Base-by-base conservation (phyloP, 64 coral and sea anemone species). In the Porites australiensis region DNA sequence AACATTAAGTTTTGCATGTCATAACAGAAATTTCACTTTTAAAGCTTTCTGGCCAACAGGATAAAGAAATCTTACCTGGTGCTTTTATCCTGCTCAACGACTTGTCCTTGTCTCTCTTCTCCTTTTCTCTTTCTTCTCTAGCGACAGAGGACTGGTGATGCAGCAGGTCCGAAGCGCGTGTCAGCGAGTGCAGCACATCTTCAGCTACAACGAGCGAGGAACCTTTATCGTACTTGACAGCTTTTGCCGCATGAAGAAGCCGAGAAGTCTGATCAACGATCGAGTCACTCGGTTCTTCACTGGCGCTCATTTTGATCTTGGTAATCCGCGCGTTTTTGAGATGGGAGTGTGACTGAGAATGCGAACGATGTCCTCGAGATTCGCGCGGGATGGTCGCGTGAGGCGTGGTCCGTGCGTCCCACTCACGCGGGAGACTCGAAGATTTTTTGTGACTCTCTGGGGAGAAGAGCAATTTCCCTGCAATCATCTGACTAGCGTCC, bases 101-200 rank as follows among this genome's bases (percentile, higher is more conserved):
- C 47, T 77, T 45, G 43, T 98, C 92, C 55, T 88, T 84, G 9
- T 96, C 95, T 49, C 58, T 96, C 80, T 79, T 65, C 47, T 93
- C 90, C 52, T 61, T 92, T 11, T 92, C 95, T 58, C 61, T 98
- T 50, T 94, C 92, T 8, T 98, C 95, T 57, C 72, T 97, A 4
- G 88, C 37, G 8, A 83, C 62, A 2, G 77, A 54, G 61, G 93
- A 93, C 51, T 77, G 93, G 64, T 96, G 92, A 19, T 70, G 72
- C 21, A 98, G 70, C 18, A 98, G 79, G 47, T 89, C 92, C 8
- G 95, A 91, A 6, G 95, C 86, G 18, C 90, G 95, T 65, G 95
- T 98, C 46, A 98, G 88, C 57, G 95, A 98, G 43, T 94, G 88
- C 74, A 98, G 68, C n/a, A 94, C 95, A 82, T 98, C 95, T 65